A percentile compares a stretch with the other conserved stretches of the same genome.
phyloP scores from a whole-genome alignment of 1,140 invertebrate species.

The Drosophila grimshawi region DNA sequence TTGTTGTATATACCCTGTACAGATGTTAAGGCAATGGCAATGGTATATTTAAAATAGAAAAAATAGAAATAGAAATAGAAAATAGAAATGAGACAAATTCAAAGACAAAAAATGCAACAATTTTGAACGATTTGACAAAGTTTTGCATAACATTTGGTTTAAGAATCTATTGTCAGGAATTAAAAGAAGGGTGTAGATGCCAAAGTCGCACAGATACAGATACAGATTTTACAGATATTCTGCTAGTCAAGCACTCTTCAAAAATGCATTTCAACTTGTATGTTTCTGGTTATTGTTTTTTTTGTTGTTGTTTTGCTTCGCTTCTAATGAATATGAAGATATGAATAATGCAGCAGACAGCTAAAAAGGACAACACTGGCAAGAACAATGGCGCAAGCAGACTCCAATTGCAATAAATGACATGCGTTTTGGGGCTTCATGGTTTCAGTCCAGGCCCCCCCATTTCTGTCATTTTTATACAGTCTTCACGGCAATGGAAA shows the following conservation, averaged over 20 bases:
- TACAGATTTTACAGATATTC: not conserved
- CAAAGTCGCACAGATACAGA: not conserved
- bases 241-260: not conserved
- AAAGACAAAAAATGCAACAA: too few relatives aligned
- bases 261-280: not conserved
- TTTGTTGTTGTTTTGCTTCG: conserved; percentile 25
- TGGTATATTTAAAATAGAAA: too few relatives aligned
- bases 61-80: too few relatives aligned
- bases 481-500: not conserved
- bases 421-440: conserved; percentile 61
- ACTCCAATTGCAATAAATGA: conserved; percentile 72
- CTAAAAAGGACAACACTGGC: conserved; percentile 5
- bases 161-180: too few relatives aligned
- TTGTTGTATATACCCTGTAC: conserved; percentile 12
- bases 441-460: not conserved
- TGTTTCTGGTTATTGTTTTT: conserved; percentile 8
- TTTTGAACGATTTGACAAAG: too few relatives aligned
- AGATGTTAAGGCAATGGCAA: too few relatives aligned
- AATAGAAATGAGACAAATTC: too few relatives aligned
- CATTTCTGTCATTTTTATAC: not conserved
- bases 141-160: too few relatives aligned
- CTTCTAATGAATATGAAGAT: conserved; percentile 77
- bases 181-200: too few relatives aligned
- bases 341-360: conserved; percentile 57
- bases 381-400: conserved; percentile 32